Conservation (phyloP, 2,797 vertebrate genomes). For the Capromys pilorides region DNA sequence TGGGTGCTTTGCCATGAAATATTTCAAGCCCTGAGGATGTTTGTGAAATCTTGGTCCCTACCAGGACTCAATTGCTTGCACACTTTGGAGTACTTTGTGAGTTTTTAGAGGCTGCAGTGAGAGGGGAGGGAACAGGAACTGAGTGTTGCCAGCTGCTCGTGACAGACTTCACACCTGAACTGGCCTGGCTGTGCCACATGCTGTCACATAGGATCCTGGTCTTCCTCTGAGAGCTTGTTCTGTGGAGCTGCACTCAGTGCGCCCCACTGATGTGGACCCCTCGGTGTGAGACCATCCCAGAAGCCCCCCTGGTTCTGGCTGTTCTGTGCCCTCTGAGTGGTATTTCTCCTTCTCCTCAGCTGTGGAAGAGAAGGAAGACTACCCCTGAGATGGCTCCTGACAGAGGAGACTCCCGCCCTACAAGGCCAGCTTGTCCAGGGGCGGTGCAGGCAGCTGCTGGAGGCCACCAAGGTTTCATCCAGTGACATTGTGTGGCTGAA, state of each 20-base stretch:
- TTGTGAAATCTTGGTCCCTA: background rate
- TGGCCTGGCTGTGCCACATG: fast-evolving
- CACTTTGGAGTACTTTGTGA: background rate
- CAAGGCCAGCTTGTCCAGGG: background rate
- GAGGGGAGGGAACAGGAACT: too few relatives aligned
- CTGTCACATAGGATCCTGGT: too few relatives aligned
- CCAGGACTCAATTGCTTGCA: background rate
- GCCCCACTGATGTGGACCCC: fast-evolving
- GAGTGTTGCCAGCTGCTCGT: background rate
- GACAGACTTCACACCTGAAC: too few relatives aligned
- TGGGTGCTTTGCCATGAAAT: background rate
- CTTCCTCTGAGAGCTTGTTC: background rate
- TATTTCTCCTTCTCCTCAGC: background rate
- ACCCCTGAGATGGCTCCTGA: background rate
- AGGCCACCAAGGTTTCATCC: background rate
- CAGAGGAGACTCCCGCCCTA: background rate
- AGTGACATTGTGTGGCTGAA: background rate
- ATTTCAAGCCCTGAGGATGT: background rate
- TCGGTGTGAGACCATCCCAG: fast-evolving
- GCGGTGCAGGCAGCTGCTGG: background rate
- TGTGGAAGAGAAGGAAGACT: background rate
- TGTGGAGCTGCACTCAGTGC: fast-evolving
- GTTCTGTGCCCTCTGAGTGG: background rate
- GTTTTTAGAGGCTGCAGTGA: background rate
- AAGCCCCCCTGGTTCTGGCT: background rate